Base-by-base conservation (phyloP, 2,888 invertebrate species). In the Aethes cnicana region DNA sequence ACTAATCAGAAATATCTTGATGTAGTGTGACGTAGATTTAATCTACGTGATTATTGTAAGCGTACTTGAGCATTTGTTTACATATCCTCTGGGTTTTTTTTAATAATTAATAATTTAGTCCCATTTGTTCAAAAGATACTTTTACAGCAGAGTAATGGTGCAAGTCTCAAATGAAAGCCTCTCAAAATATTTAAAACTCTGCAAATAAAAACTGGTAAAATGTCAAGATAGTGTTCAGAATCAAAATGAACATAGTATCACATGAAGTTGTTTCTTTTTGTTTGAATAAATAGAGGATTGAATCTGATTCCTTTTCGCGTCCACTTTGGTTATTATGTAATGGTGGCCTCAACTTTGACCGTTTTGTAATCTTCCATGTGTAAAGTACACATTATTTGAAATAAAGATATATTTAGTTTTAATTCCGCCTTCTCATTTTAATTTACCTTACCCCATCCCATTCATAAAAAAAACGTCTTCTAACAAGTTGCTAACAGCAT, bases 391-490 rank as follows among this genome's bases (percentile, higher is more conserved):
- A 75, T 71, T 70, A 70, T 25, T 47, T 67, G 69, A 74, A 84
- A 81, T 84, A 83, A 82, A 82, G 67, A 68, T 84, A 73, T 84
- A 83, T 81, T 78, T 85, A 84, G 81, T 74, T 74, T 79, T 72
- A 73, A 64, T 57, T 54, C 56, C 56, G 64, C 35, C 59, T 73
- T 77, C n/a, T 81, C 68, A 69, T 74, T 73, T 65, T 47, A 35
- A 1, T 16, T 5, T 16, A 14, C n/a, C n/a, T n/a, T n/a, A n/a
- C n/a, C n/a, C n/a, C n/a, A n/a, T n/a, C n/a, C n/a, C n/a, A n/a
- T n/a, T n/a, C n/a, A n/a, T n/a, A n/a, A n/a, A n/a, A n/a, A n/a
- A n/a, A n/a, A n/a, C n/a, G n/a, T n/a, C n/a, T n/a, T n/a, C n/a
- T n/a, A n/a, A n/a, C n/a, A n/a, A n/a, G n/a, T n/a, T n/a, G n/a